phyloP scores from a whole-genome alignment of 2,888 invertebrate genomes.

The Himalopsyche kuldschensis region DNA sequence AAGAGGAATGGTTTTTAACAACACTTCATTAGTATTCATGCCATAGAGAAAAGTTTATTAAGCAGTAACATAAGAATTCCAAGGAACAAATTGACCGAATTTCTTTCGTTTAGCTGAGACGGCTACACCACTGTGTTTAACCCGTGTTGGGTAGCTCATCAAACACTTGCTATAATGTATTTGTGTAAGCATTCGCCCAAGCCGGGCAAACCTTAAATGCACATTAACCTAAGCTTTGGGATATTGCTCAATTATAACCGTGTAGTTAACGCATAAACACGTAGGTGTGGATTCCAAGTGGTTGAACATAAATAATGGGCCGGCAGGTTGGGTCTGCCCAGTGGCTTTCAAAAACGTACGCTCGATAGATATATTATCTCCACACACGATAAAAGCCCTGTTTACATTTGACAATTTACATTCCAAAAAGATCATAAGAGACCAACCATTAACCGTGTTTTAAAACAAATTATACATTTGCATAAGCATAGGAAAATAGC shows the following conservation, averaged over 20 bases:
- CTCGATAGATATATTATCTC: background rate
- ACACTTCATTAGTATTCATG: too few species aligned
- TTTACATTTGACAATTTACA: too few species aligned
- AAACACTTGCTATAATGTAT: constrained; percentile 17
- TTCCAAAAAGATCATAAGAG: too few species aligned
- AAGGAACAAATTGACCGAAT: background rate
- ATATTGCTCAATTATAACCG: constrained; percentile 34
- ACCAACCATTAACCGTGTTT: too few species aligned
- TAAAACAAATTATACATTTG: too few species aligned
- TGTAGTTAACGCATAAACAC: constrained; percentile 35
- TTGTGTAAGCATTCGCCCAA: constrained; percentile 12
- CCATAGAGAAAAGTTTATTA: too few species aligned
- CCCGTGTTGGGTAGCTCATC: background rate
- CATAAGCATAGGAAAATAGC: too few species aligned
- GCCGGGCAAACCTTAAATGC: constrained; percentile 18
- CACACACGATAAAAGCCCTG: too few species aligned
- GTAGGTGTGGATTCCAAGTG: constrained; percentile 29
- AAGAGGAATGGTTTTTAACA: too few species aligned
- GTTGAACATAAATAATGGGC: constrained; percentile 25
- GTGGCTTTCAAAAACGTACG: background rate
- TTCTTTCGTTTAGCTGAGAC: background rate
- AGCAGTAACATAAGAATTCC: too few species aligned
- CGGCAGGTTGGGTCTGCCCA: background rate
- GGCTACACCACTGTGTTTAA: background rate
- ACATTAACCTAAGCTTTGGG: constrained; percentile 28